phyloP scores from a whole-genome alignment of 1,140 invertebrate genomes.

The Probaryconus sp. region DNA sequence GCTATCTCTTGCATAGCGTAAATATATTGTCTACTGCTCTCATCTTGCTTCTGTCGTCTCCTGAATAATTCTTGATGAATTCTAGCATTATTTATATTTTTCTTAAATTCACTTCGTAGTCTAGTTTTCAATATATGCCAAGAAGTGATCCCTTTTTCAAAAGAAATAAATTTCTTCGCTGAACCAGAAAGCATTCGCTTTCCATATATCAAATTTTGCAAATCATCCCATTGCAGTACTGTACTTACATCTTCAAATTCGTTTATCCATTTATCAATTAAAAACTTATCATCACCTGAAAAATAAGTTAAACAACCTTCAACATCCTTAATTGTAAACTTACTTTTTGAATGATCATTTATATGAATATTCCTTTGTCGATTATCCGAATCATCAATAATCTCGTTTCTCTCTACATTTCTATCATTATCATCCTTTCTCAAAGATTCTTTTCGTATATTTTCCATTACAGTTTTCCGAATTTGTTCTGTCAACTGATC shows the following conservation, averaged over 20 bases:
- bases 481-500: too few species aligned
- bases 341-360: too few species aligned
- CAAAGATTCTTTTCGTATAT: too few species aligned
- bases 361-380: too few species aligned
- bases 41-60: conserved; percentile 1
- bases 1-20: conserved; percentile 30
- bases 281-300: conserved; percentile 14
- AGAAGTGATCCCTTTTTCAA: not conserved
- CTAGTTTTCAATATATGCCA: not conserved
- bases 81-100: not conserved
- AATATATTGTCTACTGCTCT: conserved; percentile 13
- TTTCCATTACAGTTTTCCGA: too few species aligned
- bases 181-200: conserved; percentile 25
- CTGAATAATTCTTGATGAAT: conserved; percentile 4
- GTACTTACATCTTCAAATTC: conserved; percentile 27
- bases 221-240: conserved; percentile 14
- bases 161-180: conserved; percentile 19
- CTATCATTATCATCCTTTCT: too few species aligned
- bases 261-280: conserved; percentile 19
- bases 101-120: conserved; percentile 4
- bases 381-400: too few species aligned
- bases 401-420: too few species aligned
- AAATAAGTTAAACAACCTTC: conserved; percentile 21
- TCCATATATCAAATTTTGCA: conserved; percentile 24
- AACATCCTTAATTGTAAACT: conserved; percentile 24